A percentile compares a stretch with the other conserved stretches of the same genome.
Conservation (phyloP, 2,888 invertebrate species). For the Myopa testacea region DNA sequence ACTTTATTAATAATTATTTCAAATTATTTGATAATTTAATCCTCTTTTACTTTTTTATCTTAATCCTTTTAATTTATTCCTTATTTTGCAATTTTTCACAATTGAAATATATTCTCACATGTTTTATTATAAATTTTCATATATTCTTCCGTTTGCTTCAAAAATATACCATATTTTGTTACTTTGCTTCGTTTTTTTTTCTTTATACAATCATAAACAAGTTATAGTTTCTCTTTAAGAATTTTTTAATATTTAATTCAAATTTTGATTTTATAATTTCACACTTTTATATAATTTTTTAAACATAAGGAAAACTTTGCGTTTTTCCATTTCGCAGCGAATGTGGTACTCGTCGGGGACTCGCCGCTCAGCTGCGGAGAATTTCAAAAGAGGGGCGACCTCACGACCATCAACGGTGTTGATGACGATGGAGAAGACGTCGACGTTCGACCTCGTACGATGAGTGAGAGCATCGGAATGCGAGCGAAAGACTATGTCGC, state of each 20-base stretch:
- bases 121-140: too few relatives aligned
- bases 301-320: conserved; percentile 25
- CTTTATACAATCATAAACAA: too few relatives aligned
- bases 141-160: neutral
- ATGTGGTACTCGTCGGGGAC: conserved; percentile 27
- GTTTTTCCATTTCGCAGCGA: conserved; percentile 30
- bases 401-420: neutral
- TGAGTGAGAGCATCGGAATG: neutral
- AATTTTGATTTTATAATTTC: neutral
- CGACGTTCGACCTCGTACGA: neutral
- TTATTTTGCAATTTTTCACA: neutral
- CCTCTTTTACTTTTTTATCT: too few relatives aligned
- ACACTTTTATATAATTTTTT: conserved; percentile 28
- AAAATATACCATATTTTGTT: too few relatives aligned
- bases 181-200: too few relatives aligned
- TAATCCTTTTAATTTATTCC: neutral
- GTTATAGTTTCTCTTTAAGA: too few relatives aligned
- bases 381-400: neutral
- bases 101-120: neutral
- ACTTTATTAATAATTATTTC: too few relatives aligned
- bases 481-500: conserved; percentile 1
- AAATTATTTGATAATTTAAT: too few relatives aligned
- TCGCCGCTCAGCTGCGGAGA: conserved; percentile 10
- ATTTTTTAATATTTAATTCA: neutral
- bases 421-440: neutral